These are phyloP conservation scores for Amblyjoppa fuscipennis DNA, from an alignment of 2,888 invertebrate genomes.

Conservation along the genomic window DNA sequence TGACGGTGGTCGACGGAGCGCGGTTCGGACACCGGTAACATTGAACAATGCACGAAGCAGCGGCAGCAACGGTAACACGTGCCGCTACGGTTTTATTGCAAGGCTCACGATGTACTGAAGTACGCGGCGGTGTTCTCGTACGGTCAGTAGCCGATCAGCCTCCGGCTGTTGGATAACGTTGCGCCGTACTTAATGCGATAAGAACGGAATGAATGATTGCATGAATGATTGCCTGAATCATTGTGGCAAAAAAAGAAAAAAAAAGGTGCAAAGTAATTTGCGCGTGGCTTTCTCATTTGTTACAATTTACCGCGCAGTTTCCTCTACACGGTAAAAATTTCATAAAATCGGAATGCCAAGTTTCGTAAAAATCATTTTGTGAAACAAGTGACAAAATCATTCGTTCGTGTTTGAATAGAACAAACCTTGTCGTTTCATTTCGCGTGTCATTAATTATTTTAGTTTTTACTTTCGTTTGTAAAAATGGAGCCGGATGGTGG, in stretches of 20 bases:
- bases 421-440: no score
- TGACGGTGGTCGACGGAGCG: not conserved
- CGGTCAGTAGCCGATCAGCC: slow-evolving; percentile 36
- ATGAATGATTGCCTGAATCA: not conserved
- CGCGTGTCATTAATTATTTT: no score
- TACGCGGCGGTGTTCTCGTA: slow-evolving; percentile 1
- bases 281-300: no score
- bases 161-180: slow-evolving; percentile 32
- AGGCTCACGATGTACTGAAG: slow-evolving; percentile 41
- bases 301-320: not conserved
- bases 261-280: not conserved
- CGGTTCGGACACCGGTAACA: slow-evolving; percentile 8
- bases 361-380: not conserved
- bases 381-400: not conserved
- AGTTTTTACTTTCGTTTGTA: no score
- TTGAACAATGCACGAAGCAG: slow-evolving; percentile 8
- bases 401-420: no score
- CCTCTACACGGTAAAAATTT: not conserved
- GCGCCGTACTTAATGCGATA: slow-evolving; percentile 21
- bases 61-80: slow-evolving; percentile 31
- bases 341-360: not conserved
- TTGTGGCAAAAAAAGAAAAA: not conserved
- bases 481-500: no score
- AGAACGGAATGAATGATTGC: slow-evolving; percentile 22
- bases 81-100: slow-evolving; percentile 45